Base-by-base conservation (phyloP, 2,797 vertebrate genomes). In the Alectoris magna region DNA sequence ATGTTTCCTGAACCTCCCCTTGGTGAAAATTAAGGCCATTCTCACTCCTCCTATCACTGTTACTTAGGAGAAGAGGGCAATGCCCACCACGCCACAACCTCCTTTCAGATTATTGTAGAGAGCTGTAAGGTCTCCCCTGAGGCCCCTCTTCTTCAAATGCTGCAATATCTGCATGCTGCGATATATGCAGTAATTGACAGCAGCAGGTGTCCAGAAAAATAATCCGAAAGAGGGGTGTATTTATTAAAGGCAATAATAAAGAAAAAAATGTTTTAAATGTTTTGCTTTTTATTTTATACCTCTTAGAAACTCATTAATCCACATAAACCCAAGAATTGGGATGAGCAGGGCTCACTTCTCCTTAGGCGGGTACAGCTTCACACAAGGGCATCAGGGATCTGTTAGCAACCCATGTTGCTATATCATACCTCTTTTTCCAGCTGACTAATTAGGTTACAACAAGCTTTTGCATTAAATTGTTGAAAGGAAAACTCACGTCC, bases 371-470 rank as follows among this genome's bases (percentile, higher is more conserved):
- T 23, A 66, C 4, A 11, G 19, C 56, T 55, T 55, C 55, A 46
- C 1, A 1, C 0, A 0, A 22, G 43, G 18, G 26, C 3, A 1
- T 15, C 34, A 8, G 22, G 31, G 16, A 41, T 63, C 64, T 79
- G 27, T 67, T 48, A 73, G 36, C 69, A 38, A 56, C 26, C 23
- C 71, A 18, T 56, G 4, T 58, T n/a, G n/a, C n/a, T n/a, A n/a
- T n/a, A 75, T 62, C 71, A 6, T 27, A 70, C 3, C 27, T 78
- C 22, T 53, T 82, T 87, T 79, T 89, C 71, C 80, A 67, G 34
- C 55, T 84, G 67, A 90, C 48, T 56, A 73, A 73, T 68, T 82
- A 51, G 46, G 14, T 51, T 75, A 60, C 34, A 88, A 39, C 56
- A 88, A 79, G 19, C 19, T 43, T 84, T 82, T 58, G 58, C 56